Percentiles rank a stretch among this genome's conserved stretches.
phyloP scores from a whole-genome alignment of 2,113 vertebrate genomes.

The Mustela lutreola region DNA sequence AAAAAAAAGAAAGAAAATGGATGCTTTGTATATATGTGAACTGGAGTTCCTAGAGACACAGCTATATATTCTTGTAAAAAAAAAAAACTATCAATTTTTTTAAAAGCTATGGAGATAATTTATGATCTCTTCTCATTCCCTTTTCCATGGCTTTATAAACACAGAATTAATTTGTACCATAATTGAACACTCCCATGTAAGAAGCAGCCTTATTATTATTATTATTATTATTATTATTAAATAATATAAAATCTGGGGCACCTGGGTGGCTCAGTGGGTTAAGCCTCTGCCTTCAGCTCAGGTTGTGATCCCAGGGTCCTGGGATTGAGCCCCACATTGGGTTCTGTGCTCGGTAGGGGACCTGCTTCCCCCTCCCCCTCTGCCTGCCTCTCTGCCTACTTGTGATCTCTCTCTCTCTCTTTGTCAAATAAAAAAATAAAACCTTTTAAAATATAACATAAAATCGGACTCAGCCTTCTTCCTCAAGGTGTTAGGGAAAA shows the following conservation, averaged over 20 bases:
- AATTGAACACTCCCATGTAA: neutral
- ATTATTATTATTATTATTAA: neutral
- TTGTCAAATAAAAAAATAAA: too few species aligned
- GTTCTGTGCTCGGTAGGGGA: too few species aligned
- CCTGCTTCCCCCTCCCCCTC: too few species aligned
- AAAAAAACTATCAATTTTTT: neutral
- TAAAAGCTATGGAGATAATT: neutral
- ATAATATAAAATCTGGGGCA: too few species aligned
- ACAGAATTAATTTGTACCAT: neutral
- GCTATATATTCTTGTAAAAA: neutral
- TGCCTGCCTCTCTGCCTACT: too few species aligned
- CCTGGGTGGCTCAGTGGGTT: too few species aligned
- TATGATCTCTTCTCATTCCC: neutral
- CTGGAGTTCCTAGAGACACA: constrained; percentile 16
- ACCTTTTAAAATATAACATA: neutral
- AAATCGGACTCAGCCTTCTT: neutral
- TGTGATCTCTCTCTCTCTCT: too few species aligned
- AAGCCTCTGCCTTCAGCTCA: too few species aligned
- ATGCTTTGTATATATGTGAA: neutral
- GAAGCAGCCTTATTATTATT: neutral
- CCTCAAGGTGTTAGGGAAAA: neutral
- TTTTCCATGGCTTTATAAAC: neutral
- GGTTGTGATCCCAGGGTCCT: too few species aligned
- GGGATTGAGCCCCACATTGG: too few species aligned
- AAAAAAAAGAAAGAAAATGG: neutral